Evolutionary conservation across 2,113 vertebrate genomes (phyloP), one percentile per base, ranked within the genome.

Genomic region (Rhizomys pruinosus): DNA sequence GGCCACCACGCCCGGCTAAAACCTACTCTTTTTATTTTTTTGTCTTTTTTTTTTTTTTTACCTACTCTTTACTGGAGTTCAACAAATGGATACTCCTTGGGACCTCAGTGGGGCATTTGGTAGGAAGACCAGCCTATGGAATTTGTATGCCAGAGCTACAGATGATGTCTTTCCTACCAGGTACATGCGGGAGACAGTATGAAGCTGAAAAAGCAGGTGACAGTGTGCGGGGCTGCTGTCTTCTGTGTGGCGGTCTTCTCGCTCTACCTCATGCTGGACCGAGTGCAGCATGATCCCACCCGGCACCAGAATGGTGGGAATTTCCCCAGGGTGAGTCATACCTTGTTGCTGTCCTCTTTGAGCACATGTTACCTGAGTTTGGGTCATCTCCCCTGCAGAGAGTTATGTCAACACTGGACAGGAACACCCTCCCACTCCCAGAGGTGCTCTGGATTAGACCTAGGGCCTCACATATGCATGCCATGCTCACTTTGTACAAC

Each of bases 151-250:
- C 7, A 15, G 47, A 57, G 29, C 55, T 68, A 32, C 34, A 37
- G 25, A 19, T 7, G 44, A 63, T 55, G 16, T 87, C 23, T 29
- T 37, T 89, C 73, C 73, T 3, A 11, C 94, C 93, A 97, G 96
- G 93, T 69, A 34, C 17, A 1, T 22, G 73, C 15, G 55, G 80
- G 68, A 63, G 92, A 57, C 98, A 97, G 96, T 74, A 99, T 99
- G 99, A 99, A 99, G 98, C 98, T 99, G 97, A 99, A 99, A 97
- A 99, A 99, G 98, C 99, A 99, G 98, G 99, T 99, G 98, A 99
- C 99, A 0, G 99, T 99, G 88, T 99, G 99, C 10, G 99, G 99
- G 52, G 99, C 99, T 82, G 99, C 99, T 94, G 99, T 99, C 97
- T 99, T 99, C 98, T 99, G 99, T 80, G 99, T 99, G 98, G 99